Evolutionary conservation across 1,140 invertebrate genomes (phyloP).

Genomic region (Macrostomum lignano): DNA sequence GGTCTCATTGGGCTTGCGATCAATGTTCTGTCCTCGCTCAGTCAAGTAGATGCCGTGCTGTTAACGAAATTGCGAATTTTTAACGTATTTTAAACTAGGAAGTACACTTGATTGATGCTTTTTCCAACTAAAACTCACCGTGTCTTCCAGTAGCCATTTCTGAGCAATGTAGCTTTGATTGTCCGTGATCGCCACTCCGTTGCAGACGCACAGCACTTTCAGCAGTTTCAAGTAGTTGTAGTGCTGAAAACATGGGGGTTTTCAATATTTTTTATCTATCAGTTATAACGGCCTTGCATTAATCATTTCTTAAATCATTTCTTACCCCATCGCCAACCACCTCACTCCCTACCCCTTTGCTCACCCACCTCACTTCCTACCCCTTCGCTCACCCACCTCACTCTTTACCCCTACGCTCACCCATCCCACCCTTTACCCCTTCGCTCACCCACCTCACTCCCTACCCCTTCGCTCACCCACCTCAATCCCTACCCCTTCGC

Average conservation of each 20-base stretch:
- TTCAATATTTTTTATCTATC: not conserved
- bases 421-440: not conserved
- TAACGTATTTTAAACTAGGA: not conserved
- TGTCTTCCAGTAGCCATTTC: conserved; percentile 18
- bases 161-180: conserved; percentile 25
- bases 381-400: not conserved
- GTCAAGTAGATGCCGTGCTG: conserved; percentile 8
- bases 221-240: conserved; percentile 23
- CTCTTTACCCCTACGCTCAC: not conserved
- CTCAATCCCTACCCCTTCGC: too few relatives aligned
- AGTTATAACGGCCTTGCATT: too few relatives aligned
- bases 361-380: too few relatives aligned
- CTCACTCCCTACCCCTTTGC: too few relatives aligned
- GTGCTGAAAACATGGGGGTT: conserved; percentile 12
- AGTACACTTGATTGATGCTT: not conserved
- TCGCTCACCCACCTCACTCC: too few relatives aligned
- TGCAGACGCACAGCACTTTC: conserved; percentile 24
- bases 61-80: not conserved
- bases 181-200: conserved; percentile 23
- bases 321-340: too few relatives aligned
- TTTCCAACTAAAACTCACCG: conserved; percentile 9
- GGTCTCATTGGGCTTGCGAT: conserved; percentile 8
- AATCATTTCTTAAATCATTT: too few relatives aligned
- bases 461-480: too few relatives aligned
- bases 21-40: conserved; percentile 9